Base-by-base conservation (phyloP, 2,113 vertebrate genomes). In the Illadopsis cleaveri region DNA sequence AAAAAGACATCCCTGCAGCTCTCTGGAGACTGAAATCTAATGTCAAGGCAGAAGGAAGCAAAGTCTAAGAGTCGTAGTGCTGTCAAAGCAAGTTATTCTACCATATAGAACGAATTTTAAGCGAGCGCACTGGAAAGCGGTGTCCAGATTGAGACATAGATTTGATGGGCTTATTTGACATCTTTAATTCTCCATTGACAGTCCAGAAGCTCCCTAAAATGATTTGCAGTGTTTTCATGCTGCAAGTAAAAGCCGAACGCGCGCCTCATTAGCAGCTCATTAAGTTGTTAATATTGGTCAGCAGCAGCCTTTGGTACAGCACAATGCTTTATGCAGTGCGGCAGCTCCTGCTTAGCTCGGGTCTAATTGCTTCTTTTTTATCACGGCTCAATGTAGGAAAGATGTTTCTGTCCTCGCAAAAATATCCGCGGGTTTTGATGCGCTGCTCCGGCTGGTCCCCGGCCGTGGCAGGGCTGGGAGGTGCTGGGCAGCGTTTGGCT, bases 221-320 rank as follows among this genome's bases (percentile, higher is more conserved):
- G 92, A 97, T 97, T 97, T 96, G 91, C 95, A 86, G 28, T 91
- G 92, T 97, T 97, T 96, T 93, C 86, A 33, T 90, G 87, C 94
- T 96, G 93, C 95, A 96, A 93, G 95, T 93, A 82, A 95, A 95
- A 96, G 96, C 95, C 71, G 84, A 97, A 89, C 62, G 86, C 38
- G 86, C 24, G 90, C 92, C 96, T 97, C 96, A 96, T 97, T 97
- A 97, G 93, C 97, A 96, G 93, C 97, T 97, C 96, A 90, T 97
- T 97, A 97, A 97, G 93, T 96, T 97, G 95, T 97, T 97, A 97
- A 97, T 97, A 96, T 91, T 96, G 96, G 97, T 97, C 97, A 97
- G 93, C 96, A 97, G 96, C 95, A 96, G 94, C 81, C 86, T 90
- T 96, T 91, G 91, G 85, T 96, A 90, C 35, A 73, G 91, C 88